Conservation (phyloP, 1,140 invertebrate genomes). For the Stegodyphus mimosarum region DNA sequence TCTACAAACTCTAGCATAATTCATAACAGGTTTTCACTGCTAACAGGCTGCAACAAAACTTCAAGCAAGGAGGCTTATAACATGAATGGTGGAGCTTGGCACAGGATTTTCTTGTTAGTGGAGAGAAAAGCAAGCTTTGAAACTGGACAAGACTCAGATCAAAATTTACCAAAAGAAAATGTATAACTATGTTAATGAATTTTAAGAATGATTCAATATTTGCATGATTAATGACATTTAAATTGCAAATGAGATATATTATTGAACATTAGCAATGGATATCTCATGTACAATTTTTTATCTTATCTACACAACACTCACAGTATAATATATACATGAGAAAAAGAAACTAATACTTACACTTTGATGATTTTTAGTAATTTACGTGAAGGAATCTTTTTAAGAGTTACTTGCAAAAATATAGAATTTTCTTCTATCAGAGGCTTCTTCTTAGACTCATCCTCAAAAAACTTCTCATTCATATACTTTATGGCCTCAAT, state of each 20-base stretch:
- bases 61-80: no score
- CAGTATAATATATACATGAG: background rate
- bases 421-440: conserved; percentile 28
- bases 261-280: background rate
- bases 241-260: background rate
- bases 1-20: no score
- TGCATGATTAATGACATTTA: background rate
- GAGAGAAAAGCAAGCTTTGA: background rate
- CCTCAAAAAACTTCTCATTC: no score
- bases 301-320: background rate
- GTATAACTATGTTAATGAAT: background rate
- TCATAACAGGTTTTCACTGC: no score
- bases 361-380: conserved; percentile 22
- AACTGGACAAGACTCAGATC: background rate
- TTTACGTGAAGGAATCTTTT: conserved; percentile 37
- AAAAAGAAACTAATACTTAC: conserved; percentile 15
- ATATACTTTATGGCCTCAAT: no score
- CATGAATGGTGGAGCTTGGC: no score
- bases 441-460: conserved; percentile 9
- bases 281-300: background rate
- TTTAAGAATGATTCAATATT: background rate
- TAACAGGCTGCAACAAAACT: no score
- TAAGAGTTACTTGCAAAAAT: conserved; percentile 22
- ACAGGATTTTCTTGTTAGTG: no score
- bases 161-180: background rate